Evolutionary conservation across 2,797 vertebrate species (phyloP), one percentile per base, ranked within the genome.

Genomic region (Melopsittacus undulatus): DNA sequence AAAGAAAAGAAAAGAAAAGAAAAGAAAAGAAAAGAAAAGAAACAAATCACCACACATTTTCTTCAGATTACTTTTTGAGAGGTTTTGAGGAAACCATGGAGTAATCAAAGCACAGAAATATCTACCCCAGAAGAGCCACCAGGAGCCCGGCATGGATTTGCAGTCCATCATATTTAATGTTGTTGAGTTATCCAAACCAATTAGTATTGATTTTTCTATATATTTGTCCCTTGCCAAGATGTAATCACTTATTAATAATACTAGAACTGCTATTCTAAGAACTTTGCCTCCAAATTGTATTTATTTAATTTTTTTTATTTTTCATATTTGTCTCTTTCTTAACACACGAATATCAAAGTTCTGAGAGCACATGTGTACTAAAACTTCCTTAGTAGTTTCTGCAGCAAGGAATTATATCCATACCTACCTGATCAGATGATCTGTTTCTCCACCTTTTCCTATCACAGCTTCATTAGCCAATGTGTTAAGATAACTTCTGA

Each of bases 201-300:
- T 79, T 77, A 86, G 38, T 62, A 88, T 90, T 64, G 89, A 92
- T 92, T 92, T 97, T 95, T 82, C 88, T 52, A 51, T 61, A 64
- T 82, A 79, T 86, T 83, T 94, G 36, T 87, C 24, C 36, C 30
- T 87, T 3, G 18, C 48, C 70, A 90, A 96, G 85, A 94, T 24
- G 67, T 87, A 85, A 92, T 80, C 51, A 83, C 79, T 77, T 88
- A 52, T 66, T 89, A 91, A 88, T 86, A 87, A 95, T 72, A 79
- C 2, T 10, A 73, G 40, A 88, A 66, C 7, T 69, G 22, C 32
- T 86, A n/a, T 88, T 91, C 27, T 54, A 81, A 90, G 63, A 16
- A 43, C 32, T 69, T 46, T 59, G 7, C 54, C 34, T 84, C 14
- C 23, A 56, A 49, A 36, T 46, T 36, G 56, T 34, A 34, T 62